Base-by-base conservation (phyloP, 2,113 vertebrate species). In the Sylvilagus bachmani region DNA sequence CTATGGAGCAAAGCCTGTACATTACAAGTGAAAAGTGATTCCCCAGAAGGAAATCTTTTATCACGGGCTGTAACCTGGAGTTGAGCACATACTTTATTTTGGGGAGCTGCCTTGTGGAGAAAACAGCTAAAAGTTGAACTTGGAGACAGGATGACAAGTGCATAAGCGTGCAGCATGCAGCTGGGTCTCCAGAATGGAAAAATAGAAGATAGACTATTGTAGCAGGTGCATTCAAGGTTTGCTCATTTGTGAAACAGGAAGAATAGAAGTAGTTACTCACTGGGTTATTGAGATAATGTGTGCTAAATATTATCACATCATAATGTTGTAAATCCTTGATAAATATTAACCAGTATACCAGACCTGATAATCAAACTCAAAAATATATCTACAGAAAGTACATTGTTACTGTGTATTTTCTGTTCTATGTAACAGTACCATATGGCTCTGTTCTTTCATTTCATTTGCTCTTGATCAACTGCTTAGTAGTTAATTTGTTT, bases 41-140 rank as follows among this genome's bases (percentile, higher is more conserved):
- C 91, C 77, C 85, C 73, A 89, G 44, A 87, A 96, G 77, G 69
- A 92, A 92, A 82, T 92, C 31, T 95, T 94, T 89, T 88, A 62
- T 92, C 90, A 55, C 19, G 7, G 73, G 78, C 80, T 95, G 16
- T 91, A 70, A 86, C 77, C 89, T 93, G 36, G 36, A 80, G 49
- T 90, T 33, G 81, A 92, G 25, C 53, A 53, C 0, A 2, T 79
- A 19, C 36, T 94, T 88, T 85, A 62, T 62, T 82, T 86, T 24
- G 24, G 74, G 86, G 24, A 44, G 5, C 33, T 94, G 24, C 81
- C 25, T 93, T 89, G 51, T 90, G 58, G 22, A 92, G 67, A 87
- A 62, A 81, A 81, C 22, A 90, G 25, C 25, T 82, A 33, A 67
- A 7, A 17, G 33, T 67, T 79, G 69, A 95, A 85, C 49, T 73